Evolutionary conservation across 2,113 vertebrate genomes (phyloP).

Genomic region (Xiphias gladius): DNA sequence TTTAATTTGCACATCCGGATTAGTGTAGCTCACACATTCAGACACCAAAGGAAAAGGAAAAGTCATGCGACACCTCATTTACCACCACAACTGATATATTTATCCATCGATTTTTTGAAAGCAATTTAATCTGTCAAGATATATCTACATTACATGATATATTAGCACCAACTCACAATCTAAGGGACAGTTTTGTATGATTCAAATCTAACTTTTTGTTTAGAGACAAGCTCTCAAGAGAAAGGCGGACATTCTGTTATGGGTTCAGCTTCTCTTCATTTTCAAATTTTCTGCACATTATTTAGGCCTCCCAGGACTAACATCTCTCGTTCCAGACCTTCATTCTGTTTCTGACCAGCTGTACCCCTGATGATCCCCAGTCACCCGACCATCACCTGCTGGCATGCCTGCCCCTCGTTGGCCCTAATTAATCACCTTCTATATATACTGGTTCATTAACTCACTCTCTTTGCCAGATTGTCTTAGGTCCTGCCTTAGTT

Average conservation of each 20-base stretch:
- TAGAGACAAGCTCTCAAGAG: too few relatives aligned
- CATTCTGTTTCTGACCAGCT: too few relatives aligned
- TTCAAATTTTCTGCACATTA: too few relatives aligned
- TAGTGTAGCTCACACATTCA: conserved; percentile 12
- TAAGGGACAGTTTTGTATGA: not conserved
- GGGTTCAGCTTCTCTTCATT: too few relatives aligned
- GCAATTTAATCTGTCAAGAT: too few relatives aligned
- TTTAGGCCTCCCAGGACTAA: not conserved
- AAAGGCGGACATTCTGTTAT: too few relatives aligned
- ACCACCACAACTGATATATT: not conserved
- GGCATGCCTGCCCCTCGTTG: conserved; percentile 8
- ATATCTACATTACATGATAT: not conserved
- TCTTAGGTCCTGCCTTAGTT: not conserved
- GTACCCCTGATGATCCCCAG: too few relatives aligned
- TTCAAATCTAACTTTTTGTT: too few relatives aligned
- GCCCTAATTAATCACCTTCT: conserved; percentile 25
- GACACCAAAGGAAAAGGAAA: conserved; percentile 7
- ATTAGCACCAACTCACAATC: not conserved
- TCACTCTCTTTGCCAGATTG: not conserved
- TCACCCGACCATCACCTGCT: conserved; percentile 21
- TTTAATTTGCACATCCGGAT: conserved; percentile 24
- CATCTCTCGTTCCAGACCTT: not conserved
- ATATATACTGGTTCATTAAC: not conserved
- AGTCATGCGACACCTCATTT: not conserved
- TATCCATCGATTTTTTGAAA: too few relatives aligned